These are phyloP conservation scores for Cheilosia grossa DNA, from an alignment of 2,888 invertebrate species.

Conservation along the genomic window DNA sequence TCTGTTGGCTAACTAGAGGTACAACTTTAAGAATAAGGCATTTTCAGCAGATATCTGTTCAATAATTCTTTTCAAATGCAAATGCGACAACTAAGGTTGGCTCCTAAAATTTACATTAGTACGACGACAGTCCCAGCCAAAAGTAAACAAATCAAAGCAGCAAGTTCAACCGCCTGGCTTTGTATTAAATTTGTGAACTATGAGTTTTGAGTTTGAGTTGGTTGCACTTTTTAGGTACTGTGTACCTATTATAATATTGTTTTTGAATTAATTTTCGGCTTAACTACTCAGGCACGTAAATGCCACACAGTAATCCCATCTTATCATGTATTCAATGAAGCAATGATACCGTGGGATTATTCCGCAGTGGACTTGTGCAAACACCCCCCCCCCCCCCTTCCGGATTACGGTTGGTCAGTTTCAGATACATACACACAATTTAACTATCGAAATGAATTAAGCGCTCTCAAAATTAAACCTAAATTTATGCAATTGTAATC, in stretches of 20 bases:
- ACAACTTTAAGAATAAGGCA: too few relatives aligned
- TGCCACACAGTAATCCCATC: slow-evolving; percentile 43
- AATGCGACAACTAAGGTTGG: too few relatives aligned
- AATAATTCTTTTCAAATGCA: too few relatives aligned
- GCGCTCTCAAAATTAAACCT: slow-evolving; percentile 38
- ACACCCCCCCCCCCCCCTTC: slow-evolving; percentile 27
- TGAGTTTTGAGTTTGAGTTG: too few relatives aligned
- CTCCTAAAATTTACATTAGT: too few relatives aligned
- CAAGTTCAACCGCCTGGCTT: too few relatives aligned
- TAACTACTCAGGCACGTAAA: slow-evolving; percentile 29
- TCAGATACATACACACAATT: slow-evolving; percentile 13
- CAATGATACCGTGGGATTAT: slow-evolving; percentile 47
- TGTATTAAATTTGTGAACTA: too few relatives aligned
- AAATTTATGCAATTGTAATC: slow-evolving; percentile 54
- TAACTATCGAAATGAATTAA: slow-evolving; percentile 41
- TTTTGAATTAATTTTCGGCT: slow-evolving; percentile 40
- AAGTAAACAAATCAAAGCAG: too few relatives aligned
- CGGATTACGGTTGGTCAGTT: slow-evolving; percentile 2
- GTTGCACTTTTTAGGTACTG: background rate
- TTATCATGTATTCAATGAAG: slow-evolving; percentile 61
- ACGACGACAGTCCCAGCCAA: too few relatives aligned
- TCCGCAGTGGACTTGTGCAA: slow-evolving; percentile 33
- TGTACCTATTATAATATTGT: slow-evolving; percentile 1
- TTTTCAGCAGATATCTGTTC: too few relatives aligned
- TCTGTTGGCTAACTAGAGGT: too few relatives aligned